Evolutionary conservation across 2,888 invertebrate species (phyloP).

Genomic region (Pharmacophagus antenor): DNA sequence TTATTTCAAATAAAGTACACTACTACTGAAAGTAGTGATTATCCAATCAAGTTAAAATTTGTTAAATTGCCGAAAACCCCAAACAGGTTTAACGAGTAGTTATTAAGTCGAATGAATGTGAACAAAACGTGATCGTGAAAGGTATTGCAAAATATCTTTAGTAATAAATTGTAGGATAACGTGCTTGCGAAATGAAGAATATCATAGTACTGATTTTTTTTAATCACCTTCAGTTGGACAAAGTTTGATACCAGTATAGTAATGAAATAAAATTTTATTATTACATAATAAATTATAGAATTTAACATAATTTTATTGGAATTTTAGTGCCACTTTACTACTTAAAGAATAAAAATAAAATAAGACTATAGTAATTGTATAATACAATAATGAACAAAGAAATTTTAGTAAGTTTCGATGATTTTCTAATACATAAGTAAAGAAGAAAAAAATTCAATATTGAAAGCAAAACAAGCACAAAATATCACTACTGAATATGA

Average conservation of each 20-base stretch:
- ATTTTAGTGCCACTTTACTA: background rate
- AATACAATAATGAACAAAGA: background rate
- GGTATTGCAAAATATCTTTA: constrained; percentile 26
- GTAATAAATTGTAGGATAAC: constrained; percentile 24
- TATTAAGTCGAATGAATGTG: constrained; percentile 22
- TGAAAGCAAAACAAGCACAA: constrained; percentile 5
- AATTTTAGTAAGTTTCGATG: background rate
- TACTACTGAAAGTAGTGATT: background rate
- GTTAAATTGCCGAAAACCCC: constrained; percentile 14
- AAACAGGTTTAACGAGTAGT: constrained; percentile 25
- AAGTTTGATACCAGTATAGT: too few relatives aligned
- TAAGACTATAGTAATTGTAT: background rate
- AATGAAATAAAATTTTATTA: background rate
- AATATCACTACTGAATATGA: constrained; percentile 28
- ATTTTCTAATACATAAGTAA: background rate
- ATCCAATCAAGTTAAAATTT: constrained; percentile 30
- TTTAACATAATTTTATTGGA: too few relatives aligned
- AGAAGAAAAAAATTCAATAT: background rate
- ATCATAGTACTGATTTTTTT: constrained; percentile 2
- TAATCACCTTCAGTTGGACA: background rate
- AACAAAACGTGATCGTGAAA: constrained; percentile 23
- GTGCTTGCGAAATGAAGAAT: constrained; percentile 23
- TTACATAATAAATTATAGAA: too few relatives aligned
- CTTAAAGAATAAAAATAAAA: background rate
- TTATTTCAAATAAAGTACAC: background rate